A percentile compares a stretch with the other conserved stretches of the same genome.
phyloP scores from a whole-genome alignment of 2,113 vertebrate genomes.

The Bettongia penicillata region DNA sequence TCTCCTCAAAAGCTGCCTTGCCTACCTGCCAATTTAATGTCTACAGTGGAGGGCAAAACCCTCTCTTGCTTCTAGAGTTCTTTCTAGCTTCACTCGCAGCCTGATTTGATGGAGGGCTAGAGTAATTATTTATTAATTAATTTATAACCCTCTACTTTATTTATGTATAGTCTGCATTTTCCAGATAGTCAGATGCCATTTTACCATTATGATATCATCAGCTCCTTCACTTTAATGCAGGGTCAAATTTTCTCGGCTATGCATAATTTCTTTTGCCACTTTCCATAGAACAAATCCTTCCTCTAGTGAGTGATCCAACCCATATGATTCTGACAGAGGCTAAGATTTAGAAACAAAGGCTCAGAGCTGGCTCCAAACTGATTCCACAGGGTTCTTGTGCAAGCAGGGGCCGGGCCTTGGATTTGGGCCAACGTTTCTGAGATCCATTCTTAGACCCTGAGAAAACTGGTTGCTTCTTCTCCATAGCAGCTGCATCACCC shows the following conservation, averaged over 20 bases:
- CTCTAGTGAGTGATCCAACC: neutral
- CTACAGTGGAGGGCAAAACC: neutral
- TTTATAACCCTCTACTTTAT: conserved; percentile 25
- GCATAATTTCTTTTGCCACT: neutral
- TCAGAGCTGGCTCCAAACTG: neutral
- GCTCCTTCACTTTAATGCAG: conserved; percentile 4
- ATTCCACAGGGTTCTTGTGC: conserved; percentile 30
- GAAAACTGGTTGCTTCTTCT: neutral
- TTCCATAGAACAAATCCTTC: conserved; percentile 17
- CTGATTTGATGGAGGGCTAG: neutral
- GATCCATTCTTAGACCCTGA: neutral
- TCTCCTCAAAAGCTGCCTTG: neutral
- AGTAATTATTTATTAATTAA: neutral
- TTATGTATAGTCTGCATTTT: conserved; percentile 11
- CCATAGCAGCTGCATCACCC: neutral
- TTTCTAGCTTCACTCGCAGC: neutral
- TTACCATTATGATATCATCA: neutral
- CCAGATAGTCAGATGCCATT: conserved; percentile 18
- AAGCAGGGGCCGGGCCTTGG: conserved; percentile 8
- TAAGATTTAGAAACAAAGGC: neutral
- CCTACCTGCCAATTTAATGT: neutral
- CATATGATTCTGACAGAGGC: neutral
- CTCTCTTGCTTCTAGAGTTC: neutral
- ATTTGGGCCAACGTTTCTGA: conserved; percentile 15
- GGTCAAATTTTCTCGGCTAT: conserved; percentile 7